A percentile compares a stretch with the other conserved stretches of the same genome.
These are phyloP conservation scores for Hydraecia micacea DNA, from an alignment of 2,888 invertebrate genomes.

Conservation along the genomic window DNA sequence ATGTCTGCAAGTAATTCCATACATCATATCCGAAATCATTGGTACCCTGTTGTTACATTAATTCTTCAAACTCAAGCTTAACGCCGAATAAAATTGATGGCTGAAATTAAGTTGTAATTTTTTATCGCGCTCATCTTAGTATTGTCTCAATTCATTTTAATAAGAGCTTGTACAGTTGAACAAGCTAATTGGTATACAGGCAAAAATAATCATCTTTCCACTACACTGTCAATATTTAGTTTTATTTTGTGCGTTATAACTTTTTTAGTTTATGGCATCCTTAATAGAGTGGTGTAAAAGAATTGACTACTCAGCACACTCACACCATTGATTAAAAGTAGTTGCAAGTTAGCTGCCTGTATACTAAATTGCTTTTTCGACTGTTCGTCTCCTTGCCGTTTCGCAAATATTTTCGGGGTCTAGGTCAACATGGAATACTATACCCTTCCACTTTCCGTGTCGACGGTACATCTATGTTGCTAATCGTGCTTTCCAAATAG, in stretches of 20 bases:
- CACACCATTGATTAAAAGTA: too few relatives aligned
- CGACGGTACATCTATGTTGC: neutral
- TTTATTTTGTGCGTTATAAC: too few relatives aligned
- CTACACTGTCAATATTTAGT: too few relatives aligned
- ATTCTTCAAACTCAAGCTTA: slow-evolving; percentile 26
- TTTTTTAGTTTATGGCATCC: too few relatives aligned
- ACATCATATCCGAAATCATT: slow-evolving; percentile 24
- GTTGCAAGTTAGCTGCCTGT: too few relatives aligned
- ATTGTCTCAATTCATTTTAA: slow-evolving; percentile 23
- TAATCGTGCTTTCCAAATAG: neutral
- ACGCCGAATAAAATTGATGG: slow-evolving; percentile 16
- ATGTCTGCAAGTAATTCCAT: slow-evolving; percentile 11
- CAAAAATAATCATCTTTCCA: too few relatives aligned
- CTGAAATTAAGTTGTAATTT: slow-evolving; percentile 38
- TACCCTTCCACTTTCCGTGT: neutral
- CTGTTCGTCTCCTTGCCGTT: neutral
- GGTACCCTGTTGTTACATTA: slow-evolving; percentile 22
- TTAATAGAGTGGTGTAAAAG: too few relatives aligned
- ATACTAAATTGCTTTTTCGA: too few relatives aligned
- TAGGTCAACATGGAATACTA: slow-evolving; percentile 2
- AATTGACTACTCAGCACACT: too few relatives aligned
- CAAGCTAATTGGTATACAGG: too few relatives aligned
- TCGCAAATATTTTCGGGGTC: neutral
- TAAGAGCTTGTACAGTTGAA: neutral
- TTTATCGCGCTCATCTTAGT: slow-evolving; percentile 27